Base-by-base conservation (phyloP, 92 coral and sea anemone species). In the Porites lobata region DNA sequence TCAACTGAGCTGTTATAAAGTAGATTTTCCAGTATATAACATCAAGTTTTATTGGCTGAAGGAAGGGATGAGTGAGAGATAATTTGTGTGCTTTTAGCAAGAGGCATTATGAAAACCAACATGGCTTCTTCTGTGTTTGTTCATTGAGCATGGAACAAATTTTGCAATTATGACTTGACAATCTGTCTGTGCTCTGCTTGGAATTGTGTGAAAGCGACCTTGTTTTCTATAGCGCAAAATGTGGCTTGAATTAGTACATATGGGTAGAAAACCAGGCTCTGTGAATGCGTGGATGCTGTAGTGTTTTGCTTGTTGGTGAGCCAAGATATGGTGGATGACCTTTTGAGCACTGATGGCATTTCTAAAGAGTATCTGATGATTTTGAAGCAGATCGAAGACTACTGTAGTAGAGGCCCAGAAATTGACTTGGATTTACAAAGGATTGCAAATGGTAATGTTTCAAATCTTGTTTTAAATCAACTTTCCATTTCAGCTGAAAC, bases 291-390 rank as follows among this genome's bases (percentile, higher is more conserved):
- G 73, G 73, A 50, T 74, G 57, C 47, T 62, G 12, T 75, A 61
- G 54, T 62, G 69, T 13, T 12, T 19, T 59, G 79, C 75, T 65
- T 84, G 87, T 64, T 62, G 7, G 22, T 72, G 79, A 83, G 19
- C 50, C 75, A 26, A 20, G 81, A 63, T 77, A 95, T 95, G 98
- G 98, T 95, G 76, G 98, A 95, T 77, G 91, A 95, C 69, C 90
- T 88, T 77, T 76, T 77, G 57, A 84, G 81, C 69, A 77, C 96
- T n/a, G 94, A 91, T 93, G 96, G 92, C 72, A 71, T 95, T 59
- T 95, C 96, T 50, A 93, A 91, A 80, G 98, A 95, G 52, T 95
- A 95, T 89, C 75, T 95, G 61, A 94, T 83, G 70, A 95, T 95
- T 88, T 90, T 95, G 82, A 86, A 85, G 22, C 98, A 95, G 84